phyloP scores from a whole-genome alignment of 2,888 invertebrate genomes.

The Mythimna pallens region DNA sequence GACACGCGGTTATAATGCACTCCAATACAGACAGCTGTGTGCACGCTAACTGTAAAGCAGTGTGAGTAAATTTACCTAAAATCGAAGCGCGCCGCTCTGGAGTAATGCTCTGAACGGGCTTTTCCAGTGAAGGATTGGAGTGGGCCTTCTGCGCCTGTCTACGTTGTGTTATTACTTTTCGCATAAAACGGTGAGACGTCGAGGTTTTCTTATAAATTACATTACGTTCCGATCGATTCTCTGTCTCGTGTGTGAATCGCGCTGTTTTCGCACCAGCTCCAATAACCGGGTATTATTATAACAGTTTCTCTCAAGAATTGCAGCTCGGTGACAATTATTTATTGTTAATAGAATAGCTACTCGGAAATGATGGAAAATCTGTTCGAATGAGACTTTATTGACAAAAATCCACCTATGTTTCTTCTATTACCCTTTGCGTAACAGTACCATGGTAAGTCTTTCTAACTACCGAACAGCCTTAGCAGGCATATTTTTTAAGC shows the following conservation, averaged over 20 bases:
- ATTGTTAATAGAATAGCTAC: neutral
- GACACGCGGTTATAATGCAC: too few relatives aligned
- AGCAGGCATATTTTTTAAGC: too few relatives aligned
- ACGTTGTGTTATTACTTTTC: slow-evolving; percentile 65
- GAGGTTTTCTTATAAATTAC: slow-evolving; percentile 83
- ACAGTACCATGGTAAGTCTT: too few relatives aligned
- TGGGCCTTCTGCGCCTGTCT: slow-evolving; percentile 12
- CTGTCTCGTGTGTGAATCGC: slow-evolving; percentile 63
- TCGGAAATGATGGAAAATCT: neutral
- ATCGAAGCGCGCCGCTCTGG: too few relatives aligned
- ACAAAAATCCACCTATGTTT: too few relatives aligned
- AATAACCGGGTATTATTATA: slow-evolving; percentile 30
- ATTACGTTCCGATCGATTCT: slow-evolving; percentile 80
- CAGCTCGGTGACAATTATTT: neutral
- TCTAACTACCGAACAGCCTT: too few relatives aligned
- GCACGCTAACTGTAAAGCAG: too few relatives aligned
- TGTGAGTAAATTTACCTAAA: too few relatives aligned
- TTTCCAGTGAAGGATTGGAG: neutral
- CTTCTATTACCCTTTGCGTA: too few relatives aligned
- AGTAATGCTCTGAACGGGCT: too few relatives aligned
- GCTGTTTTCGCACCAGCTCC: slow-evolving; percentile 44
- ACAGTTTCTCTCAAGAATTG: slow-evolving; percentile 8
- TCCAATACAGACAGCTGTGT: too few relatives aligned
- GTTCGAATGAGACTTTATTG: neutral
- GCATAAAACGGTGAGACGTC: slow-evolving; percentile 75